Base-by-base conservation (phyloP, 2,888 invertebrate genomes). In the Drosophila nr. perissopoda region DNA sequence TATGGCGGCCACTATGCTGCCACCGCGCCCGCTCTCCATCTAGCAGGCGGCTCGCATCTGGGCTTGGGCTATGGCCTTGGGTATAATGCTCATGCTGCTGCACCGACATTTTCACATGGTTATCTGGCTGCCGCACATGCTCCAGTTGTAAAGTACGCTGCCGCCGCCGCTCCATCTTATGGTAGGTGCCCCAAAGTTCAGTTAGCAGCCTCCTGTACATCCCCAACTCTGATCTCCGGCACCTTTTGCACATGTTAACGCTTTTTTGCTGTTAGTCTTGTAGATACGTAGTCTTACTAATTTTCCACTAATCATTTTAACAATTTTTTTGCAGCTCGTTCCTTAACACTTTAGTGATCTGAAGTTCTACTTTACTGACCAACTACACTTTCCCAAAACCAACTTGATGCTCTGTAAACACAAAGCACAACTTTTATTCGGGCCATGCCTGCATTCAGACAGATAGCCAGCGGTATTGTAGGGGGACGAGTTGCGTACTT, bases 161-260 rank as follows among this genome's bases (percentile, higher is more conserved):
- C 92, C 58, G 83, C 92, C 54, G 80, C 92, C 31, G 92, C 91
- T 63, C 93, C 92, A 56, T 83, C 91, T 42, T 88, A 90, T 69
- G 91, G 91, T 91, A 91, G 89, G 92, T 90, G 63, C 2, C 62
- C 16, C 52, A 11, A 31, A 27, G n/a, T 45, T 25, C 31, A 18
- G 21, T 48, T 34, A 42, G 38, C 45, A 29, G 48, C 34, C 31
- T 59, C 21, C 45, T 8, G 45, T 25, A 25, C 16, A 45, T 2
- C 25, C 45, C 45, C 16, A 45, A 25, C 42, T 51, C 61, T 77
- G 56, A 62, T 49, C 65, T 45, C 4, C 2, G 18, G 72, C 78
- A 69, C 74, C 48, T 58, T 36, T 29, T 69, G 57, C 81, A 60
- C 78, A 56, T 62, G 31, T 58, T 45, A 45, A 45, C 36, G 54